Base-by-base conservation (phyloP, 2,888 invertebrate genomes). In the Anthrax anthrax region DNA sequence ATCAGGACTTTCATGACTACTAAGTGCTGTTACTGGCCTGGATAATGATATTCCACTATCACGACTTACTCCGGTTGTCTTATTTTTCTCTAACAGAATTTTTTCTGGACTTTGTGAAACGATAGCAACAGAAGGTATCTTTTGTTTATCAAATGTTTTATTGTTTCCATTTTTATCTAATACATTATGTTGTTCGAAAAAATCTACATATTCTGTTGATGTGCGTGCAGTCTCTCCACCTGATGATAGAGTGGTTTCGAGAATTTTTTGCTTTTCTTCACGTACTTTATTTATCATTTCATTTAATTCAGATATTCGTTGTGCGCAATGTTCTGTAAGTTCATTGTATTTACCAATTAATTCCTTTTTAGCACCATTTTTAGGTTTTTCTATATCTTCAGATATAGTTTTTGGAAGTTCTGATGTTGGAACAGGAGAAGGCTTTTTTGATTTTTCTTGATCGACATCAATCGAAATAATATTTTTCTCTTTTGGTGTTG, bases 201-300 rank as follows among this genome's bases (percentile, higher is more conserved):
- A 53, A 5, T 69, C 68, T 8, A 61, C 50, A 43, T 69, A 68
- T 48, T 68, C 67, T 0, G 69, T 68, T 2, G 67, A 67, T 43
- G 61, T 60, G 2, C 60, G 60, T 1, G 54, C 64, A 32, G 55
- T 61, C 18, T 65, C 66, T 46, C 64, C 65, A 12, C 47, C 44
- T 10, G 67, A 68, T 2, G 63, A 65, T 1, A 67, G 54, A 0
- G 64, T 66, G 2, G 64, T 61, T 49, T 70, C 70, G n/a, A 72
- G 57, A 17, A 75, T 62, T 39, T 68, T 65, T 40, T 70, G 64
- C 51, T 73, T 74, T 55, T 78, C 78, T 44, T 70, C 64, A n/a
- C 78, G 69, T 8, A 78, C 71, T 56, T 72, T 70, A n/a, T 71
- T 67, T 14, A 79, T 77, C 55, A 75, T 68, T 12, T 70, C 70